Evolutionary conservation across 2,113 vertebrate genomes (phyloP).

Genomic region (Sus scrofa): DNA sequence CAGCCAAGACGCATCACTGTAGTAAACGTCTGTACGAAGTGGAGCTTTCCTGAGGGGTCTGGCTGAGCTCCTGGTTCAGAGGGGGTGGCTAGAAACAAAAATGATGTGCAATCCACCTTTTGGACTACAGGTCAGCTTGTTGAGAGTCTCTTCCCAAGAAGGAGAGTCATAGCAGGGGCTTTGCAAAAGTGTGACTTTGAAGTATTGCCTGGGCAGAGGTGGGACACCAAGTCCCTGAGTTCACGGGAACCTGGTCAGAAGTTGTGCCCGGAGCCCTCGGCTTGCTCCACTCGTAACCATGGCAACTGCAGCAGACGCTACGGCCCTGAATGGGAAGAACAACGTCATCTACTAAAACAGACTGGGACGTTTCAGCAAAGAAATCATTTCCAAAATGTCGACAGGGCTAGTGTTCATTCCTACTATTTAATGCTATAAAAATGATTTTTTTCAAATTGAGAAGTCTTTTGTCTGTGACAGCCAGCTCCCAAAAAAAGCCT

Average conservation of each 20-base stretch:
- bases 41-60: background rate
- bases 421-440: slow-evolving; percentile 52
- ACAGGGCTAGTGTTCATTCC: background rate
- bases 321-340: background rate
- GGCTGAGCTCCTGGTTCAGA: background rate
- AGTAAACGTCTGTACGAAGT: accelerated
- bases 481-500: slow-evolving; percentile 56
- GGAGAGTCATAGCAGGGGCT: background rate
- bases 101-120: background rate
- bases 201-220: background rate
- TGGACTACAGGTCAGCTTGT: background rate
- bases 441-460: slow-evolving; percentile 26
- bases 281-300: too few relatives aligned
- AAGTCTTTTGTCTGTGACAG: slow-evolving; percentile 75
- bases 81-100: background rate
- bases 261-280: background rate
- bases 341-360: slow-evolving; percentile 2
- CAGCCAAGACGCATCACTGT: accelerated
- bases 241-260: background rate
- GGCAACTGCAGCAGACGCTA: background rate
- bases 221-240: background rate
- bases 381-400: slow-evolving; percentile 50
- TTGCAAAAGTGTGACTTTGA: background rate
- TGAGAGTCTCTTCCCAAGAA: background rate
- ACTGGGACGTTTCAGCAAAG: background rate